Evolutionary conservation across 2,797 vertebrate species (phyloP), one percentile per base, ranked within the genome.

Genomic region (Rallus crepitans): DNA sequence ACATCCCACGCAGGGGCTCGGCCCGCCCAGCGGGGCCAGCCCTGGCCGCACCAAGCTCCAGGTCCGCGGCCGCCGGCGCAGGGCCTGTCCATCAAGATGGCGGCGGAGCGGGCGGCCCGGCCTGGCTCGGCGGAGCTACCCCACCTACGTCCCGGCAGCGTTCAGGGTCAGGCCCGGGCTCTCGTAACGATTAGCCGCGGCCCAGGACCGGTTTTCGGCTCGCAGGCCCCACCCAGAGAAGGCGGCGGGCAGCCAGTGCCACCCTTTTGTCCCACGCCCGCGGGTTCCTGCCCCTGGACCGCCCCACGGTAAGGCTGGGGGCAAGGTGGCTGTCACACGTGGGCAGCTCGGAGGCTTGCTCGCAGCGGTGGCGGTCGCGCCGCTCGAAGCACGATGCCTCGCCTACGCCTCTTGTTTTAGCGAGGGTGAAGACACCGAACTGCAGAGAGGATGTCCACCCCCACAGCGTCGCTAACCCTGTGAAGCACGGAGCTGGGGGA

Each of bases 221-320:
- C 98, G 97, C 97, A 98, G 97, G 98, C 98, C 98, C 98, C 98
- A 98, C 98, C 98, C 98, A 96, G 98, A 98, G 92, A 97, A 97
- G 96, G 97, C 97, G 97, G 97, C 96, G 97, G 98, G 98, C 98
- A 98, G 98, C 97, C 98, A 98, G 97, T 98, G 98, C 98, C 97
- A 95, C 97, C 98, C 98, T 99, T 99, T 99, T 98, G 98, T 99
- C 98, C 98, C 98, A 97, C 96, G 97, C 97, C 96, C 97, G 97
- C 97, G 98, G 97, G 98, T 94, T 56, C 65, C 76, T 73, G 33
- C 45, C 55, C 31, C 92, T 94, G 64, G 24, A 15, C 7, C 7
- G 33, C 50, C 33, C 37, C 8, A 50, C 57, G 30, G 75, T 30
- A 6, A 16, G 66, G 40, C 10, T 2, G 39, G 1, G 0, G 48